Base-by-base conservation (phyloP, 1,140 invertebrate species). In the Chelonus insularis region DNA sequence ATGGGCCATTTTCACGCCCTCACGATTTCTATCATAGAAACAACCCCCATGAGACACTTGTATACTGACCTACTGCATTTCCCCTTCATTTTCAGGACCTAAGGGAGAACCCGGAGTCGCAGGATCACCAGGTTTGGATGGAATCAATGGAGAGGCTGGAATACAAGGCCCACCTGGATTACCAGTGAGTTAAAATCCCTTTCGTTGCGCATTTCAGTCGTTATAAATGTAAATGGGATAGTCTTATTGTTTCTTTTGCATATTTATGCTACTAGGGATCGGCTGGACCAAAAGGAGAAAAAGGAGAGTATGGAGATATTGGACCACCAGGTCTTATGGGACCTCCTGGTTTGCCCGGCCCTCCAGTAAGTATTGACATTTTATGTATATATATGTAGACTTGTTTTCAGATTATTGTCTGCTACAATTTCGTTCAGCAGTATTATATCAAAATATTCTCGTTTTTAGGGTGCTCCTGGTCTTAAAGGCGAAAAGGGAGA, bases 261-360 rank as follows among this genome's bases (percentile, higher is more conserved):
- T 45, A 45, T 32, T 37, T 12, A 36, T 12, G n/a, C 57, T 77
- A 72, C 32, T 72, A 89, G 85, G 93, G 93, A 48, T 85, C 87
- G 64, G 84, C 87, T 64, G 93, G 93, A 41, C 91, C 91, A 1
- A 94, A 94, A 77, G 93, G 93, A 37, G 91, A 92, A 67, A 94
- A 94, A 73, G 93, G 93, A 36, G 91, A 94, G 73, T 93, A 94
- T 71, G 94, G 94, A 9, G 92, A 95, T 71, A 94, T 95, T 72
- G 93, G 93, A 57, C 93, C 93, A 14, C 91, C 92, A 63, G 93
- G 93, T 25, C 79, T 89, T n/a, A 89, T 90, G 88, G 89, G 89
- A 63, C 92, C 92, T 36, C 93, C 93, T 14, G 92, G 92, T 54
- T 83, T 93, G 68, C 89, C 92, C 73, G 91, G 91, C 72, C 89